Percentiles rank a stretch among this genome's conserved stretches.
These are phyloP conservation scores for Gambusia yucatana DNA, from an alignment of 2,797 vertebrate species.

Conservation along the genomic window DNA sequence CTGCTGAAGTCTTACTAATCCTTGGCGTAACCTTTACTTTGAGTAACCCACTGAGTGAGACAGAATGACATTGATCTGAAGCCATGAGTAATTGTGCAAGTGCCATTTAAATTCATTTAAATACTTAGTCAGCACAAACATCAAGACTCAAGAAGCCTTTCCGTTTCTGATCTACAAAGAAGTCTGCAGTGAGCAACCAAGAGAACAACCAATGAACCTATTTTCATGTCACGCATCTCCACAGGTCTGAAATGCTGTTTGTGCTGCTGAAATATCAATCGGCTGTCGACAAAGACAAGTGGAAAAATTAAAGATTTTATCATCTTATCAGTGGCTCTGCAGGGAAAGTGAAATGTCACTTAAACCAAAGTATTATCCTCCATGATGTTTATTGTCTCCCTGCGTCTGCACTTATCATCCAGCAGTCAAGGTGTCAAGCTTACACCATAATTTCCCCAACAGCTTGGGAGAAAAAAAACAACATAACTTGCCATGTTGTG, in stretches of 20 bases:
- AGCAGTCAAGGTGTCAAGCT: slow-evolving; percentile 48
- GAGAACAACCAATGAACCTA: slow-evolving; percentile 4
- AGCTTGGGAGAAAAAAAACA: slow-evolving; percentile 14
- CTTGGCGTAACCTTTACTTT: slow-evolving; percentile 75
- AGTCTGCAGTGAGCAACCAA: neutral
- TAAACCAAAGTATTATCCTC: slow-evolving; percentile 36
- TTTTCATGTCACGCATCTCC: slow-evolving; percentile 20
- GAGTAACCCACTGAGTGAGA: slow-evolving; percentile 61
- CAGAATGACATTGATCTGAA: slow-evolving; percentile 55
- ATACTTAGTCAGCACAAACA: slow-evolving; percentile 65
- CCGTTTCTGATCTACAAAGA: slow-evolving; percentile 11
- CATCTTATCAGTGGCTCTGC: slow-evolving; percentile 47
- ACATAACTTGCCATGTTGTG: slow-evolving; percentile 58
- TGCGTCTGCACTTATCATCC: slow-evolving; percentile 31
- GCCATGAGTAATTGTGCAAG: slow-evolving; percentile 67
- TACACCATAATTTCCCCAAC: slow-evolving; percentile 44
- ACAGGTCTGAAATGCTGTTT: slow-evolving; percentile 19
- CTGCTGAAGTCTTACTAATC: slow-evolving; percentile 44
- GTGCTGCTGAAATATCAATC: slow-evolving; percentile 46
- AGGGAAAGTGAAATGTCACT: slow-evolving; percentile 37
- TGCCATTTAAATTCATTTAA: slow-evolving; percentile 76
- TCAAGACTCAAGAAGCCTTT: slow-evolving; percentile 27
- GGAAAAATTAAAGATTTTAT: slow-evolving; percentile 48
- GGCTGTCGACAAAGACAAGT: slow-evolving; percentile 27
- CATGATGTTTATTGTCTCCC: slow-evolving; percentile 38